Conservation (phyloP, 2,888 invertebrate genomes). For the Dasypolia templi region DNA sequence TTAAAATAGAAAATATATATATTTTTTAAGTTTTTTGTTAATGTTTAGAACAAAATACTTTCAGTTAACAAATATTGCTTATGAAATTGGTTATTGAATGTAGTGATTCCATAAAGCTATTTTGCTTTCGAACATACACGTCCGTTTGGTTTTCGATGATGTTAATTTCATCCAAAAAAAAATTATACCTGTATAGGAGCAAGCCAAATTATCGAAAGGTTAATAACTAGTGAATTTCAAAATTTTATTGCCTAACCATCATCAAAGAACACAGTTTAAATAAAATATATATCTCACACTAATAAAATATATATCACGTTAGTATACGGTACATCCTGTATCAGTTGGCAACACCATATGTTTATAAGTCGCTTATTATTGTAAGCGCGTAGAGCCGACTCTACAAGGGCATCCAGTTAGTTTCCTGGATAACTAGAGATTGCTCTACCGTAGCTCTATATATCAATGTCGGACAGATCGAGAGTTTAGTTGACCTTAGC, state of each 20-base stretch:
- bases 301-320: conserved; percentile 24
- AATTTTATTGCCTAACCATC: not conserved
- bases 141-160: not conserved
- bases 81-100: not conserved
- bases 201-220: not conserved
- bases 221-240: not conserved
- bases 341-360: conserved; percentile 62
- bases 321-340: conserved; percentile 58
- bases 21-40: rapidly evolving
- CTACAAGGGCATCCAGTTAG: conserved; percentile 85
- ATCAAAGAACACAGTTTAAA: not conserved
- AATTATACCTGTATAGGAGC: not conserved
- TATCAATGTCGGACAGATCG: conserved; percentile 58
- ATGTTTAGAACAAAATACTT: not conserved
- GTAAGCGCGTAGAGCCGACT: conserved; percentile 64
- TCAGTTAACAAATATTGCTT: not conserved
- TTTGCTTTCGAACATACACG: not conserved
- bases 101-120: not conserved
- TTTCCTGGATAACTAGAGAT: conserved; percentile 83
- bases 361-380: conserved; percentile 67
- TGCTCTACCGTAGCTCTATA: conserved; percentile 70
- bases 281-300: conserved; percentile 15
- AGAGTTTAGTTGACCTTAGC: conserved; percentile 63
- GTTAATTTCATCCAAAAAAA: not conserved
- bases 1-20: not conserved